Evolutionary conservation across 2,888 invertebrate species (phyloP), one percentile per base, ranked within the genome.

Genomic region (Drosophila tanythrix): DNA sequence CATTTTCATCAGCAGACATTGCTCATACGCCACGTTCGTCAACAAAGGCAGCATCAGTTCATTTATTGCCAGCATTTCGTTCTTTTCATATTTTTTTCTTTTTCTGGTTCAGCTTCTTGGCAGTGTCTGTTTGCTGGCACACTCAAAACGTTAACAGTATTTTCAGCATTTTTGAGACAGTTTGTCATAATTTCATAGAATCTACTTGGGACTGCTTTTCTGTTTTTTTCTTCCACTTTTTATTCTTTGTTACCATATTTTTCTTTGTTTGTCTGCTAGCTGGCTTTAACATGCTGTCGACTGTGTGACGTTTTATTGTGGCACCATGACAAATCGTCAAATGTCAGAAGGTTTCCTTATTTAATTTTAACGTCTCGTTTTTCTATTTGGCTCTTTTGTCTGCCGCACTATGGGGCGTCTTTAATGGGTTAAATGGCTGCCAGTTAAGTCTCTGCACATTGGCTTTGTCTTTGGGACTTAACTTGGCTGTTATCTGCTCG

Each of bases 91-190:
- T 60, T 74, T 60, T 67, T 55, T 72, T 61, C 71, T 61, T 74
- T 65, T 57, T 69, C 31, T 18, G 15, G 64, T 33, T 33, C 72
- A 57, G 46, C 67, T 76, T 74, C 70, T 80, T 78, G 79, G 67
- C 73, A 48, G 50, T 68, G 55, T 74, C 61, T 52, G 67, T 58
- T 70, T 74, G 56, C 72, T 69, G 67, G 76, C 79, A 65, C 76
- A 70, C 60, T 73, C 73, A 74, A 79, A 86, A 80, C 85, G 90
- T 88, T 89, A 88, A 76, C 81, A 88, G 86, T 88, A 88, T 89
- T 91, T 88, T 82, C 82, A 89, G 88, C 88, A 91, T 91, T 90
- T 88, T 88, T 70, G 80, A 86, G 90, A 90, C 87, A 88, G 89
- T 88, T 90, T 87, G 87, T 88, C 90, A 88, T 88, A 88, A 88